Evolutionary conservation across 2,113 vertebrate genomes (phyloP).

Genomic region (Willisornis vidua): DNA sequence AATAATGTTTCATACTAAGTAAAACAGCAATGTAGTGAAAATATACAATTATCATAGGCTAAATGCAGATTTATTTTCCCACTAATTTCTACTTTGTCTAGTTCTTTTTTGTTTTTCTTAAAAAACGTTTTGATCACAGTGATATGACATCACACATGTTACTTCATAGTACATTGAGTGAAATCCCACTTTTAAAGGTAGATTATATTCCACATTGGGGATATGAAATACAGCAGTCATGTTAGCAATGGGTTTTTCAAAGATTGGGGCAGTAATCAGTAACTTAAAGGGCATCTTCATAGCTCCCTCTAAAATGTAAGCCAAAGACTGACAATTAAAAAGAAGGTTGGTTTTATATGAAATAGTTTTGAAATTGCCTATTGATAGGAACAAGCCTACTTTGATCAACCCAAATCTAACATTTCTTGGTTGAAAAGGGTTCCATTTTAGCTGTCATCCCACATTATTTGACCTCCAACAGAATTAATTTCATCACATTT

Average conservation of each 20-base stretch:
- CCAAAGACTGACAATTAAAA: neutral
- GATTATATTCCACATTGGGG: neutral
- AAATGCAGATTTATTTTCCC: neutral
- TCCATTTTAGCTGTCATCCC: neutral
- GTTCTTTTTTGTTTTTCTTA: neutral
- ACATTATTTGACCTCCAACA: neutral
- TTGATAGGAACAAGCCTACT: neutral
- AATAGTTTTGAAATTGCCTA: neutral
- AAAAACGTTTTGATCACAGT: neutral
- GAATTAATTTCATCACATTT: neutral
- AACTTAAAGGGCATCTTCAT: neutral
- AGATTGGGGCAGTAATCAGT: rapidly evolving
- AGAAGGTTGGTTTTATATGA: neutral
- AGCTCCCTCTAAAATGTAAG: neutral
- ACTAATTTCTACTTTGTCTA: neutral
- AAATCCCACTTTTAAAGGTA: neutral
- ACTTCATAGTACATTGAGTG: neutral
- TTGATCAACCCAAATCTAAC: neutral
- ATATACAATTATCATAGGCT: neutral
- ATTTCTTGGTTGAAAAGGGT: neutral
- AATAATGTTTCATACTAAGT: neutral
- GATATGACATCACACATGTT: neutral
- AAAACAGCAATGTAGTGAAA: neutral
- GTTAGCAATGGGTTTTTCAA: neutral
- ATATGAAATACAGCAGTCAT: neutral